Evolutionary conservation across 1,140 invertebrate genomes (phyloP).

Genomic region (Dreissena rostriformis): DNA sequence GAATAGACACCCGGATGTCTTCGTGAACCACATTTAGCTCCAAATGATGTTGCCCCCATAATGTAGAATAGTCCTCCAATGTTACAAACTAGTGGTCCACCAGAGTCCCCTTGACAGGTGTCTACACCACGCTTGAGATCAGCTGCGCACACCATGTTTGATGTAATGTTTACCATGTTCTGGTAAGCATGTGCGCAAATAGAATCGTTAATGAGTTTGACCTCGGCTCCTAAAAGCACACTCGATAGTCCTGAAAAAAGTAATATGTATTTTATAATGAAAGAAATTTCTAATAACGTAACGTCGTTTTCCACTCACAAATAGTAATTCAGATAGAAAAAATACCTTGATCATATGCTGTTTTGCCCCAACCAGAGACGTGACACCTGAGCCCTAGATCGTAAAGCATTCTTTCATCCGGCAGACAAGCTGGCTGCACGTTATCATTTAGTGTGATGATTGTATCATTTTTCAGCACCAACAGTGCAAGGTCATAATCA

Average conservation of each 20-base stretch:
- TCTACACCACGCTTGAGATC: constrained; percentile 91
- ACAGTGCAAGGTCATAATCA: constrained; percentile 89
- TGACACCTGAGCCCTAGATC: constrained; percentile 86
- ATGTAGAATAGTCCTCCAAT: constrained; percentile 79
- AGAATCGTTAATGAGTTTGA: too few species aligned
- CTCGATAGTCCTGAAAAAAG: too few species aligned
- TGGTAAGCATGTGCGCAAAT: too few species aligned
- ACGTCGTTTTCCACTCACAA: too few species aligned
- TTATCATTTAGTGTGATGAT: constrained; percentile 86
- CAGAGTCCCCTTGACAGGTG: constrained; percentile 94
- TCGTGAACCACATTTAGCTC: constrained; percentile 86
- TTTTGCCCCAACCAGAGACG: constrained; percentile 90
- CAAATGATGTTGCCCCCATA: constrained; percentile 88
- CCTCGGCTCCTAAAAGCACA: too few species aligned
- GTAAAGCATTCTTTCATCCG: constrained; percentile 83
- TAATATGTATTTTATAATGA: too few species aligned
- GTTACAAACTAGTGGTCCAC: constrained; percentile 88
- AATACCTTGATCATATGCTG: too few species aligned
- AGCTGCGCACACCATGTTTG: constrained; percentile 95
- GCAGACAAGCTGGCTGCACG: constrained; percentile 90
- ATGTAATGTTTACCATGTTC: constrained; percentile 83
- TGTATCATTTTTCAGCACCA: constrained; percentile 84
- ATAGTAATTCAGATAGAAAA: too few species aligned
- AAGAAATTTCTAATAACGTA: too few species aligned
- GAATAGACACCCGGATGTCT: constrained; percentile 88